These are phyloP conservation scores for Hemithea aestivaria DNA, from an alignment of 2,888 invertebrate genomes.

Conservation along the genomic window DNA sequence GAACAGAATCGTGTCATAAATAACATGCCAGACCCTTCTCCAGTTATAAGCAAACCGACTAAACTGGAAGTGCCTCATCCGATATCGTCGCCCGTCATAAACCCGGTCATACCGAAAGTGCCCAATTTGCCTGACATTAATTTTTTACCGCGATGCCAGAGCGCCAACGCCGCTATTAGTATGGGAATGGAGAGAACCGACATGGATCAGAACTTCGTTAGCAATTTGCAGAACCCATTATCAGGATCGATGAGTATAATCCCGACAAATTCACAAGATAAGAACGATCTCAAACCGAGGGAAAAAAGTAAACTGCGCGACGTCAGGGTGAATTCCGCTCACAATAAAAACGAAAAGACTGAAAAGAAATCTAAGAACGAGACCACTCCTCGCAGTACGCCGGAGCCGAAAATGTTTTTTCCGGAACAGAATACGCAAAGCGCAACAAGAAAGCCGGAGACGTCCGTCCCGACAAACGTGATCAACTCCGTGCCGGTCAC, in stretches of 20 bases:
- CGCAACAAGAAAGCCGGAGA: conserved; percentile 61
- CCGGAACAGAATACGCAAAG: conserved; percentile 60
- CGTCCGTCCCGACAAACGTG: conserved; percentile 69
- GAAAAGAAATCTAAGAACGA: conserved; percentile 63
- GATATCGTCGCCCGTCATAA: conserved; percentile 71
- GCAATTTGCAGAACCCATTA: conserved; percentile 52
- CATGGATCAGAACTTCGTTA: conserved; percentile 53
- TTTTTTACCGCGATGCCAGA: conserved; percentile 71
- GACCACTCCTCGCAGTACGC: conserved; percentile 58
- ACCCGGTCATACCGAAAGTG: conserved; percentile 67
- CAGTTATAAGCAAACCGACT: conserved; percentile 56
- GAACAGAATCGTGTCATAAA: conserved; percentile 52
- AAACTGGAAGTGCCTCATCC: conserved; percentile 74
- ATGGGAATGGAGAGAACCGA: conserved; percentile 63
- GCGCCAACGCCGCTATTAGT: conserved; percentile 65
- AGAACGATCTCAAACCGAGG: conserved; percentile 61
- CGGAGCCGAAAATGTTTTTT: conserved; percentile 72
- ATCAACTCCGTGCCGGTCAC: conserved; percentile 62
- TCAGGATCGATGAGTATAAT: conserved; percentile 58
- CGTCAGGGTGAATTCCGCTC: conserved; percentile 71
- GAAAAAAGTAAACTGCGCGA: conserved; percentile 70
- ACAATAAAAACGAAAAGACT: conserved; percentile 67
- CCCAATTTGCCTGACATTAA: conserved; percentile 62
- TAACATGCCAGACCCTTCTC: conserved; percentile 48
- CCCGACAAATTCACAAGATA: conserved; percentile 51